Evolutionary conservation across 2,888 invertebrate genomes (phyloP).

Genomic region (Plemyria rubiginata): DNA sequence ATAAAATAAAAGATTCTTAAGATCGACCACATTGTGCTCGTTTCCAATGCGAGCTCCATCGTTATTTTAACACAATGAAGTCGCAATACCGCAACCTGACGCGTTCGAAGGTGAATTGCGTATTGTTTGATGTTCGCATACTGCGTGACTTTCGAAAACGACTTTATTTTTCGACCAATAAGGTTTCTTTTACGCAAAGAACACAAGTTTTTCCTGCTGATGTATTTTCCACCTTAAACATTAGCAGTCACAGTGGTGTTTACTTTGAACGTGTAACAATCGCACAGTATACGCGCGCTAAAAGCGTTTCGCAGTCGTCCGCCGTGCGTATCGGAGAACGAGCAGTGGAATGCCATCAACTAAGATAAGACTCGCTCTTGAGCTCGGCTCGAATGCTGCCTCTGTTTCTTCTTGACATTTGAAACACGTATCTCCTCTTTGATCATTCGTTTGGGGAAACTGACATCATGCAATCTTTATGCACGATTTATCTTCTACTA

Average conservation of each 20-base stretch:
- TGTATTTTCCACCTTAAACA: conserved; percentile 51
- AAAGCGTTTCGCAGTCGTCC: conserved; percentile 83
- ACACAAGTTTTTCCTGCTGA: conserved; percentile 37
- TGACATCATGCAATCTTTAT: neutral
- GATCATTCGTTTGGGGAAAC: conserved; percentile 16
- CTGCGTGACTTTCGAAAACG: conserved; percentile 77
- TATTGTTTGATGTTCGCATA: conserved; percentile 82
- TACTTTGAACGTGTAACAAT: conserved; percentile 35
- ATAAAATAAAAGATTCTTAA: conserved; percentile 66
- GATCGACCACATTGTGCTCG: conserved; percentile 69
- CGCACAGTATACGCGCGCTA: conserved; percentile 74
- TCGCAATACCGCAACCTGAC: conserved; percentile 84
- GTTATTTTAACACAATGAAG: conserved; percentile 83
- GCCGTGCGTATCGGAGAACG: conserved; percentile 80
- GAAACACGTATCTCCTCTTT: conserved; percentile 52
- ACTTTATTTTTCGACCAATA: conserved; percentile 75
- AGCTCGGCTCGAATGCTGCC: conserved; percentile 62
- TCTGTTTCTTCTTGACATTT: conserved; percentile 61
- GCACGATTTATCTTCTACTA: neutral
- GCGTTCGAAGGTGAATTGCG: conserved; percentile 84
- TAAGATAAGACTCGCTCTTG: conserved; percentile 76
- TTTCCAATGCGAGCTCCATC: conserved; percentile 75
- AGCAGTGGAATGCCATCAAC: conserved; percentile 81
- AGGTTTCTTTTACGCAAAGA: conserved; percentile 75
- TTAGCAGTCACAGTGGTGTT: conserved; percentile 46